Evolutionary conservation across 1,140 invertebrate genomes (phyloP), one percentile per base, ranked within the genome.

Genomic region (Megalonaias nervosa): DNA sequence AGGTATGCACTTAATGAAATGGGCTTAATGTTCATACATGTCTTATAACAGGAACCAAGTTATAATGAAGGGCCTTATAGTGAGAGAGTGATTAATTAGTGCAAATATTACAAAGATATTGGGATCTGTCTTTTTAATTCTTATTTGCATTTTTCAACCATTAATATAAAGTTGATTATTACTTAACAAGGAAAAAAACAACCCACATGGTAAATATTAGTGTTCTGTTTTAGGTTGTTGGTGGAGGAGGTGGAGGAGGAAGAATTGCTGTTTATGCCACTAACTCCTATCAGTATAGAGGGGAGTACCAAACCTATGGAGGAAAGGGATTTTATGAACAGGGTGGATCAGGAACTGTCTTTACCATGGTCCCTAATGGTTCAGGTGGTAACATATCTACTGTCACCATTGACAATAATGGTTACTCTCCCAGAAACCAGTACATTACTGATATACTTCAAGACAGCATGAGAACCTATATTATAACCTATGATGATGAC

Each of bases 161-260:
- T 11, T 48, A 48, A 48, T 48, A 48, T 48, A 48, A 48, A 48
- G 9, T 48, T 48, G 4, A 48, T 48, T 4, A 48, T 48, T 9
- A 0, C 6, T 48, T 48, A 9, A 48, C 0, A 48, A 48, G 38
- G 38, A 48, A 6, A 48, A 48, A 38, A 31, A 31, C 1, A 48
- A 48, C 0, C 0, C 38, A 48, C 38, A 48, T 48, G 38, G 38
- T 48, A 48, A 48, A 48, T 48, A 48, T 11, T 11, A 5, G 38
- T 48, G 1, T 6, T 48, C 38, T 48, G 38, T 59, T 79, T n/a
- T 60, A 87, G 86, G 60, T 75, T 67, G 71, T 62, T 48, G 85
- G 85, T 64, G 86, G 86, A 65, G 86, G 85, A 38, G 86, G 84
- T 23, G 86, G 86, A 14, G 86, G 86, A 56, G 86, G 86, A 11